These are phyloP conservation scores for Sinotaia quadrata DNA, from an alignment of 2,888 invertebrate genomes.

Conservation along the genomic window DNA sequence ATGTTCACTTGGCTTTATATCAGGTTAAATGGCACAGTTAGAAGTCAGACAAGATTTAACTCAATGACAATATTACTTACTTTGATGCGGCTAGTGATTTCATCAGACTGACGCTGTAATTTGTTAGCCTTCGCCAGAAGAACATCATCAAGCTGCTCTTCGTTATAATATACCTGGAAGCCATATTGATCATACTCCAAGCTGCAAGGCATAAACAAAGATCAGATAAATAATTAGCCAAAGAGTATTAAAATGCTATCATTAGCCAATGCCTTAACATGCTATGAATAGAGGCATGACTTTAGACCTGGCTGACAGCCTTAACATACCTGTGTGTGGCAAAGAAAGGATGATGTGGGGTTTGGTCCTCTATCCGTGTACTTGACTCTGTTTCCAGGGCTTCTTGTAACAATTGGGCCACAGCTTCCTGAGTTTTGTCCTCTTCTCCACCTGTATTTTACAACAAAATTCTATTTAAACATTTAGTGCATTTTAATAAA, in stretches of 20 bases:
- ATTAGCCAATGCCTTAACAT: background rate
- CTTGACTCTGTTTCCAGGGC: constrained; percentile 59
- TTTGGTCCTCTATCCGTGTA: constrained; percentile 26
- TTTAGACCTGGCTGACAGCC: background rate
- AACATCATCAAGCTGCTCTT: constrained; percentile 39
- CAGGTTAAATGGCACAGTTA: too few relatives aligned
- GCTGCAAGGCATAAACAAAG: constrained; percentile 41
- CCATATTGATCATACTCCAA: constrained; percentile 70
- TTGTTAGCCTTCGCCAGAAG: constrained; percentile 56
- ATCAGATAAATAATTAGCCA: background rate
- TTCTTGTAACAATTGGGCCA: constrained; percentile 68
- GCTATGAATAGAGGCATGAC: background rate
- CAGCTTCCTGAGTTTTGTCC: constrained; percentile 54
- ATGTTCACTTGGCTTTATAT: too few relatives aligned
- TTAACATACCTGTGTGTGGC: constrained; percentile 48
- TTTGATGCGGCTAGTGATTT: constrained; percentile 60
- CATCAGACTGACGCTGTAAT: constrained; percentile 63
- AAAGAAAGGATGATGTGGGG: constrained; percentile 32
- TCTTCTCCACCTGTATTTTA: constrained; percentile 48
- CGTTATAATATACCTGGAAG: constrained; percentile 55
- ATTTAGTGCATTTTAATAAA: background rate
- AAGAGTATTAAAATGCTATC: background rate
- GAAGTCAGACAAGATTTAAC: too few relatives aligned
- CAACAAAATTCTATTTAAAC: background rate
- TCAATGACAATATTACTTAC: constrained; percentile 49